A percentile compares a stretch with the other conserved stretches of the same genome.
Evolutionary conservation across 2,113 vertebrate genomes (phyloP).

Genomic region (Anthoscopus minutus): DNA sequence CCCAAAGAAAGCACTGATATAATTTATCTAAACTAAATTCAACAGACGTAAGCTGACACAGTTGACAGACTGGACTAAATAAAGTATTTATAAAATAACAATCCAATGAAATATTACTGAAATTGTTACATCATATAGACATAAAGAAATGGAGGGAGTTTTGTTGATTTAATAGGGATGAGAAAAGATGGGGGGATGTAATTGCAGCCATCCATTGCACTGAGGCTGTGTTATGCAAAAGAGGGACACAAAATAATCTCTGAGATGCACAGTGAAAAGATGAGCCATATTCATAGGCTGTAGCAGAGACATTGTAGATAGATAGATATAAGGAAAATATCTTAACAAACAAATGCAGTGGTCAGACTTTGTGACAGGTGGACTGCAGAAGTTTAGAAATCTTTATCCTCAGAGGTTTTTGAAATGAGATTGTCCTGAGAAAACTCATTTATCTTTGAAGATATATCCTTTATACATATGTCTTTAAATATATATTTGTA

Average conservation of each 20-base stretch:
- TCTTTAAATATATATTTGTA: too few species aligned
- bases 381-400: accelerated
- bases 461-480: too few species aligned
- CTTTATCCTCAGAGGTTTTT: not conserved
- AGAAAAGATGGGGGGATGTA: not conserved
- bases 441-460: not conserved
- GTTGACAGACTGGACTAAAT: not conserved
- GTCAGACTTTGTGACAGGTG: not conserved
- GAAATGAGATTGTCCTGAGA: not conserved
- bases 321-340: not conserved
- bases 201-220: not conserved
- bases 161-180: not conserved
- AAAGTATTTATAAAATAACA: not conserved
- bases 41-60: not conserved
- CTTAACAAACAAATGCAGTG: not conserved
- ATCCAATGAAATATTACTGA: not conserved
- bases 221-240: not conserved
- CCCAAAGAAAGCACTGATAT: not conserved
- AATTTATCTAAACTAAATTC: not conserved
- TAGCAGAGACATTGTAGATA: not conserved
- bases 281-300: not conserved
- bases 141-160: not conserved
- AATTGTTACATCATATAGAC: not conserved
- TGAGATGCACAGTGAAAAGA: not conserved
- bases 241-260: not conserved